Evolutionary conservation across 2,888 invertebrate genomes (phyloP), one percentile per base, ranked within the genome.

Genomic region (Drosophila infuscata): DNA sequence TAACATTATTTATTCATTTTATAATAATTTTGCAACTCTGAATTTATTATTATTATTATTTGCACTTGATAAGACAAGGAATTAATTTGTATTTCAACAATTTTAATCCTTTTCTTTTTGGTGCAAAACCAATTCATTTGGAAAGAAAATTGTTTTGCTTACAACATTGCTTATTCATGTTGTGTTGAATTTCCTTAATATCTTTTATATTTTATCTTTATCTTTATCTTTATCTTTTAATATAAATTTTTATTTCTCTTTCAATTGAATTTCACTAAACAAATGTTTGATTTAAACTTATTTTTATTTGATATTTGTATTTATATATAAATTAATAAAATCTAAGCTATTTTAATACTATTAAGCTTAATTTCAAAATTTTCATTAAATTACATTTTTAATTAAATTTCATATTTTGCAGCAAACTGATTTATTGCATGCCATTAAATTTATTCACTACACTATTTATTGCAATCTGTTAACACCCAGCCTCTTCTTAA

Each of bases 361-460:
- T n/a, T 43, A 1, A 2, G n/a, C 20, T 46, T 7, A 20, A 15
- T 17, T 9, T 17, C 20, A n/a, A 20, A 12, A 12, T 12, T 46
- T 46, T 46, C 0, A 46, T 36, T 17, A 17, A 46, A 20, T 20
- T 1, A 2, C 29, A 3, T 29, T 49, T 49, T 29, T 15, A 46
- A 46, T 46, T 20, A 15, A 25, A 46, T 25, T 25, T 15, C 25
- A 25, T 25, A 46, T 46, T 46, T 46, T 4, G 15, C 25, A 46
- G 3, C 4, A 25, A 46, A 15, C 15, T 25, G 15, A 46, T 46
- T 49, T 29, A 5, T 29, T 29, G 49, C 5, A 9, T 25, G 75
- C 83, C 64, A 53, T 69, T 74, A 64, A 81, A 76, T 72, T 76
- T 72, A 76, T 76, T 79, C 70, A 72, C 74, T 72, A 17, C 58